phyloP scores from a whole-genome alignment of 2,113 vertebrate species.

The Trichechus manatus region DNA sequence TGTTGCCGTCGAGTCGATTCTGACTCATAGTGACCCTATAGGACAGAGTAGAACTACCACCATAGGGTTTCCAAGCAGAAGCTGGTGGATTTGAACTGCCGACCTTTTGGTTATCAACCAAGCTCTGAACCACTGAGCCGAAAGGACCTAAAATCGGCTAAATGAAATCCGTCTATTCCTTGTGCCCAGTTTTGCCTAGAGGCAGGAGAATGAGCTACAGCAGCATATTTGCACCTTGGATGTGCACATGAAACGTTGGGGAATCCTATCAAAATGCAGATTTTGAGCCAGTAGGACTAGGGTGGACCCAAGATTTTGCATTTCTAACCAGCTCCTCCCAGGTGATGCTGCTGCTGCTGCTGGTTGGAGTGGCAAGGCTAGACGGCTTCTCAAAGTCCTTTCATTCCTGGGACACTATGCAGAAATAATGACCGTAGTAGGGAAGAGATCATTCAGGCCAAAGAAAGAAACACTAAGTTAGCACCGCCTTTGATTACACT shows the following conservation, averaged over 20 bases:
- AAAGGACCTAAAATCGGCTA: not conserved
- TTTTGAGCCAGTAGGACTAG: not conserved
- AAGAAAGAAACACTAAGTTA: not conserved
- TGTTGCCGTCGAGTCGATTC: too few species aligned
- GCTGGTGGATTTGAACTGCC: too few species aligned
- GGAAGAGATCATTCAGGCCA: slow-evolving; percentile 21
- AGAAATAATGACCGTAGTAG: not conserved
- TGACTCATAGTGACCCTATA: too few species aligned
- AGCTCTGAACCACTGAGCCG: too few species aligned
- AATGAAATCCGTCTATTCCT: not conserved
- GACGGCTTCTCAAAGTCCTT: slow-evolving; percentile 19
- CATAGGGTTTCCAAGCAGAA: too few species aligned
- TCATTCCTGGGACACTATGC: not conserved
- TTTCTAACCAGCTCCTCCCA: slow-evolving; percentile 8
- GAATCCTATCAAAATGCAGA: not conserved
- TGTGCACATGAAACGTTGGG: not conserved
- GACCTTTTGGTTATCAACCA: too few species aligned
- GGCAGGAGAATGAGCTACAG: not conserved
- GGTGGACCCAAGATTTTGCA: not conserved
- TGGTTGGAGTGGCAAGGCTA: not conserved
- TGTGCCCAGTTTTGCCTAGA: not conserved
- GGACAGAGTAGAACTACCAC: too few species aligned
- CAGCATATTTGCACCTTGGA: not conserved
- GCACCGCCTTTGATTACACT: not conserved
- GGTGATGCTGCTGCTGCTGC: not conserved